Evolutionary conservation across 2,888 invertebrate species (phyloP), one percentile per base, ranked within the genome.

Genomic region (Podotricha telesiphe): DNA sequence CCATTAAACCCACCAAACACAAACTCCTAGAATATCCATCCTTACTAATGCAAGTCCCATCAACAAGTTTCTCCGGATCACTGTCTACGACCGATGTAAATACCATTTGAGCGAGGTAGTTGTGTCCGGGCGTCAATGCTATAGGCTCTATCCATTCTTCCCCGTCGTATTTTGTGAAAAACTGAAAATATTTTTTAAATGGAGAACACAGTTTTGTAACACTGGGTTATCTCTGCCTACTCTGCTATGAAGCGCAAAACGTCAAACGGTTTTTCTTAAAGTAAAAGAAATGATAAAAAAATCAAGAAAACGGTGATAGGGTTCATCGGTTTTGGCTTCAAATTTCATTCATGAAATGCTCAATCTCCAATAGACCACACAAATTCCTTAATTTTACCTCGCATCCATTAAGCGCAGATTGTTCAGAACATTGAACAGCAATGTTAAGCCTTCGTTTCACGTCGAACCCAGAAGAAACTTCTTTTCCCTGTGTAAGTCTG

Each of bases 121-220:
- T 77, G 40, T 74, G 69, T 0, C 87, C 87, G 0, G 87, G 81
- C 0, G 69, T 45, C 51, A 91, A 69, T 0, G 64, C 8, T n/a
- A 74, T 70, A 0, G 84, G 79, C 13, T 79, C 73, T 20, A 81
- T 68, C 74, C 79, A 82, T 19, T 85, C 82, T 63, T 90, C 85
- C 2, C 79, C 80, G 0, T 80, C 76, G 72, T 85, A 89, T 58
- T 80, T 79, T 0, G 86, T 83, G 62, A 82, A 80, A 22, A 89
- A 78, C 89, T 89, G 72, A 48, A 20, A 61, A 48, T 42, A 42
- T 67, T 37, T n/a, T n/a, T 37, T 28, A 28, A 28, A 28, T 28
- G 6, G 28, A 4, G 28, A 28, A 6, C 28, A 6, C 3, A 28
- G 28, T 6, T 2, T 28, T 28, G 2, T 28, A 6, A 28, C 28